Base-by-base conservation (phyloP, 2,888 invertebrate genomes). In the Stenodema calcarata region DNA sequence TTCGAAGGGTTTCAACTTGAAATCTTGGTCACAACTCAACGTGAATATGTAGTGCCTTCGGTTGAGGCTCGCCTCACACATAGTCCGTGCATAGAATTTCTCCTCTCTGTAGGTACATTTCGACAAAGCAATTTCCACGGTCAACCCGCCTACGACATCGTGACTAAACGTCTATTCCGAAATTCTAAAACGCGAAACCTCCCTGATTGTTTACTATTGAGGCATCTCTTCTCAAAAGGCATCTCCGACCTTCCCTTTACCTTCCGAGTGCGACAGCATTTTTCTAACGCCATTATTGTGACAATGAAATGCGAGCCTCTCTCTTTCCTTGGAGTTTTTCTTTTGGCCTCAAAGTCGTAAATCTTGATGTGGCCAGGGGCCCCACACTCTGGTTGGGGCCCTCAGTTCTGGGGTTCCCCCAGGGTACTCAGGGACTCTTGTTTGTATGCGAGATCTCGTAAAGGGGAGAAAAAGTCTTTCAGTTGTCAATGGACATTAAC, bases 251-350 rank as follows among this genome's bases (percentile, higher is more conserved):
- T 23, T 7, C 2, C 54, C n/a, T 54, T 1, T 62, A 62, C 62
- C 62, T 62, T 62, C 23, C 11, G 18, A 62, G 62, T 11, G 62
- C 62, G 62, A 18, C 9, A n/a, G 62, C 62, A 62, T 62, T 62
- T 62, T 62, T 62, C 62, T 62, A 62, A 62, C 62, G 23, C 62
- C 23, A 62, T 62, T 62, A 62, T 62, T 62, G 62, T 62, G 62
- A 62, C 62, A 62, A 62, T 62, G 62, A 62, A 62, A 62, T 62
- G 62, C 62, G 62, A 62, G 62, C 62, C 62, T 62, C 62, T 62
- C 62, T 50, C 16, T 50, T 50, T n/a, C n/a, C n/a, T 4, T 6
- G 62, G 27, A 18, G n/a, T 54, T 62, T 62, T 18, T 62, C 18
- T 62, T 62, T n/a, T 12, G 47, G 62, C 23, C 18, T 23, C 62